Evolutionary conservation across 2,113 vertebrate species (phyloP).

Genomic region (Furnarius figulus): DNA sequence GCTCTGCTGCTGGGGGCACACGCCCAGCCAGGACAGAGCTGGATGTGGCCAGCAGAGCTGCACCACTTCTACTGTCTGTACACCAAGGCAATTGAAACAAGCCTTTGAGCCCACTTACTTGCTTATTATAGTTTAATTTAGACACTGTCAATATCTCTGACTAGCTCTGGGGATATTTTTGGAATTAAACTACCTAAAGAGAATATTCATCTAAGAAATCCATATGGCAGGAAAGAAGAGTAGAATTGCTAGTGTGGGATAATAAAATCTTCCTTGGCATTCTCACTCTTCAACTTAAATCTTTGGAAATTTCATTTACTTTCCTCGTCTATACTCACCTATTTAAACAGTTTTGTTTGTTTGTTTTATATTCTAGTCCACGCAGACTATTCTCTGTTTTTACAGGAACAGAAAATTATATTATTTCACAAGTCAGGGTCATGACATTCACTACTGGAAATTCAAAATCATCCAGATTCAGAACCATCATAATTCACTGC

Average conservation of each 20-base stretch:
- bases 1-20: too few species aligned
- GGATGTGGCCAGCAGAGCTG: not conserved
- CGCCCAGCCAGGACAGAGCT: not conserved
- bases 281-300: not conserved
- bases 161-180: constrained; percentile 40
- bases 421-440: not conserved
- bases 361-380: not conserved
- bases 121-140: constrained; percentile 44
- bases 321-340: not conserved
- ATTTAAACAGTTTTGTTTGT: not conserved
- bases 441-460: constrained; percentile 18
- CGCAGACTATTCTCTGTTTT: not conserved
- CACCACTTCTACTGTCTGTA: not conserved
- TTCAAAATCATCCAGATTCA: constrained; percentile 32
- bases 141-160: constrained; percentile 39
- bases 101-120: constrained; percentile 9
- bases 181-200: constrained; percentile 29
- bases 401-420: not conserved
- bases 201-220: constrained; percentile 33
- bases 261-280: not conserved
- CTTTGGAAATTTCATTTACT: not conserved
- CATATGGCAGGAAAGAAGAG: not conserved
- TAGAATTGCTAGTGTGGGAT: not conserved
- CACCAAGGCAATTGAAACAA: not conserved
- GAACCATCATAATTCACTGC: constrained; percentile 33